Base-by-base conservation (phyloP, 1,140 invertebrate genomes). In the Drosophila pectinifera region DNA sequence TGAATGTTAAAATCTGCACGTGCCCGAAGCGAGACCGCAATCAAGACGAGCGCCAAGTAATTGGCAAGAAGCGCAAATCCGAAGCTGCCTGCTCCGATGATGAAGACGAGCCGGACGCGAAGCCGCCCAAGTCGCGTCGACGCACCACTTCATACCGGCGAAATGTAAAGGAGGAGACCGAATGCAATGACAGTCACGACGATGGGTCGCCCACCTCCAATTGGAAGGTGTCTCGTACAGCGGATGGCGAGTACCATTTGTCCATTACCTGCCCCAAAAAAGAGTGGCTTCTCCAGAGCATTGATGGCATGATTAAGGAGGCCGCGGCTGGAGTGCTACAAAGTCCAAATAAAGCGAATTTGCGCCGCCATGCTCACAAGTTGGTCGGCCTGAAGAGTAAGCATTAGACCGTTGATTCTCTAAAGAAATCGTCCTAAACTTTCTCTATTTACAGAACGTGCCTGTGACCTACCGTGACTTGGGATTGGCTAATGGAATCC, bases 21-120 rank as follows among this genome's bases (percentile, higher is more conserved):
- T 92, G 91, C 31, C 91, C 91, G 0, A 92, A 92, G 53, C 85
- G 91, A 8, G 91, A 92, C 73, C 75, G 79, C 13, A 74, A 67
- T 46, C 48, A 65, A 20, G 83, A 90, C 24, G 78, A 90, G 45
- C 67, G 80, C 10, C 43, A 75, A 20, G n/a, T 55, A 0, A 26
- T 51, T n/a, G 43, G 14, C 14, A 64, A 53, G n/a, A 86, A 89
- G 26, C 63, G 72, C 22, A 86, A 89, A 18, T n/a, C 46, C 14
- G 14, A 36, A 1, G 18, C 34, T 10, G 56, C 67, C 3, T 48
- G 8, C 3, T 53, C 58, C 1, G 73, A 80, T 6, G 80, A 80
- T 3, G 80, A 84, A 6, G 73, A 80, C 0, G 78, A 84, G 4
- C 14, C 31, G 10, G 70, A 88, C 5, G 54, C 49, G 14, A 59